A percentile compares a stretch with the other conserved stretches of the same genome.
Evolutionary conservation across 2,888 invertebrate genomes (phyloP).

Genomic region (Trichopria drosophilae): DNA sequence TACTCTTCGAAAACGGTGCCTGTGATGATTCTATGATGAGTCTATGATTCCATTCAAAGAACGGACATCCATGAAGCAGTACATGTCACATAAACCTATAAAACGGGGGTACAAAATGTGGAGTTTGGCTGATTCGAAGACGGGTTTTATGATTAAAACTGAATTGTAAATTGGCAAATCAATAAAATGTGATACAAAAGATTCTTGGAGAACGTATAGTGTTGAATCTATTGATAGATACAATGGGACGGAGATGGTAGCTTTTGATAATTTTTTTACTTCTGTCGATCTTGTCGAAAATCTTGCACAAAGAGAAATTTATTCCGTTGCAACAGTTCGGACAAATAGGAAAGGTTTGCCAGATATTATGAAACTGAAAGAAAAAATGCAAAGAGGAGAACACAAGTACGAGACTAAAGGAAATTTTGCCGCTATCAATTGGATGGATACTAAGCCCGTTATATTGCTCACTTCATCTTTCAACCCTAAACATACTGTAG

Average conservation of each 20-base stretch:
- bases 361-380: constrained; percentile 20
- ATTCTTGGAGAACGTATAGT: constrained; percentile 25
- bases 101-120: constrained; percentile 24
- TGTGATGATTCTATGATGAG: too few relatives aligned
- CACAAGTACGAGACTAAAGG: constrained; percentile 13
- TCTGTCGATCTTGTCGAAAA: constrained; percentile 15
- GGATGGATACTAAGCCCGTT: constrained; percentile 27
- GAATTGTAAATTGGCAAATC: constrained; percentile 22
- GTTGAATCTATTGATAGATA: constrained; percentile 16
- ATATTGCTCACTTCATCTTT: constrained; percentile 17
- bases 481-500: constrained; percentile 17
- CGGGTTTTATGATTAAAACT: constrained; percentile 22
- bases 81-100: constrained; percentile 25
- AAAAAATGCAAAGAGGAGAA: constrained; percentile 20
- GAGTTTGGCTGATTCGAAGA: constrained; percentile 22
- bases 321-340: constrained; percentile 19
- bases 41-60: constrained; percentile 24
- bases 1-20: too few relatives aligned
- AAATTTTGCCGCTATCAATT: constrained; percentile 23
- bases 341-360: constrained; percentile 23
- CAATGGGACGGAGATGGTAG: constrained; percentile 6
- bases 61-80: constrained; percentile 20
- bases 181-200: constrained; percentile 12
- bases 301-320: constrained; percentile 19
- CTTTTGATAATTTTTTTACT: constrained; percentile 21